Percentiles rank a stretch among this genome's conserved stretches.
These are phyloP conservation scores for Thymallus thymallus DNA, from an alignment of 2,113 vertebrate species.

Conservation along the genomic window DNA sequence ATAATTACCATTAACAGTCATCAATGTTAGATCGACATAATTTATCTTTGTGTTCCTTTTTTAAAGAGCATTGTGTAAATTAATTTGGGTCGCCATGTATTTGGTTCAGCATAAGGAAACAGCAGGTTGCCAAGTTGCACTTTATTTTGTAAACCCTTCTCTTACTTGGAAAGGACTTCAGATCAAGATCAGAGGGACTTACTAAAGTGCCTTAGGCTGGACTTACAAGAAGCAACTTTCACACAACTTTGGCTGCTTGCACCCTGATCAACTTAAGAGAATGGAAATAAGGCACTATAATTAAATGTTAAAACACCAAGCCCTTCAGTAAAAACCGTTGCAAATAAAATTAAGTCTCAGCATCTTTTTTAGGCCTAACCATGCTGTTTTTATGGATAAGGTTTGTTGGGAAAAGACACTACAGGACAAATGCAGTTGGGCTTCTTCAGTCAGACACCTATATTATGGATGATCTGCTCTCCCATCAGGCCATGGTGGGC, in stretches of 20 bases:
- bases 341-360: background rate
- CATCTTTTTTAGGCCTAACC: background rate
- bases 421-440: background rate
- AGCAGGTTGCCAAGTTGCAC: background rate
- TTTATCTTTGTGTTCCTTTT: no score
- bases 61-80: no score
- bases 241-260: no score
- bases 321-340: background rate
- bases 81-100: no score
- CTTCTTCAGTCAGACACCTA: background rate
- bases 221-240: no score
- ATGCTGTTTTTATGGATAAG: background rate
- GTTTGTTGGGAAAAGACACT: background rate
- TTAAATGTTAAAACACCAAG: background rate
- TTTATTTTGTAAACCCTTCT: background rate
- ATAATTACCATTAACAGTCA: no score
- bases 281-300: background rate
- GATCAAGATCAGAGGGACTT: background rate
- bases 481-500: background rate
- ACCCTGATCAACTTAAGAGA: background rate
- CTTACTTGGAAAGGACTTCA: background rate
- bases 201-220: background rate
- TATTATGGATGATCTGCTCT: slow-evolving; percentile 11
- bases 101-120: background rate
- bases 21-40: no score